Conservation (phyloP, 2,888 invertebrate species). For the Eristalis pertinax region DNA sequence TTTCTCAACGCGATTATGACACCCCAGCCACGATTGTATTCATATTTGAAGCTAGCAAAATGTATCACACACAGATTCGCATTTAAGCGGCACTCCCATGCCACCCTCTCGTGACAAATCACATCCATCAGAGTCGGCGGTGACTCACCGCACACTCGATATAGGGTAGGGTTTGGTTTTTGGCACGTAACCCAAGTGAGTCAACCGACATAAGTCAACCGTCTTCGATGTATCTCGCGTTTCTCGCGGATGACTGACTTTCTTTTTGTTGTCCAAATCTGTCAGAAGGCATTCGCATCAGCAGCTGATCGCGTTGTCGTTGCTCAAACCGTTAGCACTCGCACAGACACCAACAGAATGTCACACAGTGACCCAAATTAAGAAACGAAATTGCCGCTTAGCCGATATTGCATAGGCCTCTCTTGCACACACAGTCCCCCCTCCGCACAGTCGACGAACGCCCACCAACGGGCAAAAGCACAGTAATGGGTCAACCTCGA, state of each 20-base stretch:
- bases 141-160: background rate
- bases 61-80: background rate
- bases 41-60: background rate
- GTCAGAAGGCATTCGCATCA: background rate
- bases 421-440: too few relatives aligned
- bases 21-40: too few relatives aligned
- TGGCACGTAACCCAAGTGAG: background rate
- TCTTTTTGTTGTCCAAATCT: background rate
- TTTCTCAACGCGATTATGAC: too few relatives aligned
- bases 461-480: background rate
- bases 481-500: background rate
- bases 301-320: background rate
- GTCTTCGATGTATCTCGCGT: background rate
- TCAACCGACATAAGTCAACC: background rate
- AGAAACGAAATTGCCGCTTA: conserved; percentile 32
- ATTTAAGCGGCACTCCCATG: background rate
- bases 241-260: background rate
- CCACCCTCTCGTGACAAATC: conserved; percentile 1
- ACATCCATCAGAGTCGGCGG: background rate
- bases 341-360: background rate
- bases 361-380: conserved; percentile 66
- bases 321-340: background rate
- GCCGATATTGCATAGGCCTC: background rate
- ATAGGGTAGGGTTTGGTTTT: background rate
- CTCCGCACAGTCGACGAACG: background rate